Evolutionary conservation across 2,797 vertebrate species (phyloP).

Genomic region (Sus cebifrons): DNA sequence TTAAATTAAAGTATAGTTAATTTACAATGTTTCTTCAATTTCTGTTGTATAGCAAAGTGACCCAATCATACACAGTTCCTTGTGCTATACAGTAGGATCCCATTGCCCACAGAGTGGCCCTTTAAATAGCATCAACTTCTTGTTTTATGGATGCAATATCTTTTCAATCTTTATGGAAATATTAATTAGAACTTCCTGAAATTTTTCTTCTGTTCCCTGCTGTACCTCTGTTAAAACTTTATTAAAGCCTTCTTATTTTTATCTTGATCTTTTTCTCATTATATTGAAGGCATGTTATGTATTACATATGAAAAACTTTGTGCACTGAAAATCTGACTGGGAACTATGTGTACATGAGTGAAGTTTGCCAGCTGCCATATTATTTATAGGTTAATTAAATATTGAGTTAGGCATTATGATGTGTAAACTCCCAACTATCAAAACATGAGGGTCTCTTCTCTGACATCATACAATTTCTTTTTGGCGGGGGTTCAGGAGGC

Average conservation of each 20-base stretch:
- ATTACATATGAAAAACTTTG: not conserved
- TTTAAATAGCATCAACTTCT: not conserved
- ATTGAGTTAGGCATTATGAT: not conserved
- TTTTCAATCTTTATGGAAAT: constrained; percentile 59
- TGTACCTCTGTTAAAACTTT: constrained; percentile 36
- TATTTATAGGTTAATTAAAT: constrained; percentile 10
- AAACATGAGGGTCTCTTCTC: not conserved
- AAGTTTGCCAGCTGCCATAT: not conserved
- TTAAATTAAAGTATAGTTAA: too few relatives aligned
- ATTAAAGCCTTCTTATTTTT: constrained; percentile 43
- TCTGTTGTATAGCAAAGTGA: too few relatives aligned
- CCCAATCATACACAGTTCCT: too few relatives aligned
- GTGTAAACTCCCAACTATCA: constrained; percentile 47
- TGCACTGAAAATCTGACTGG: not conserved
- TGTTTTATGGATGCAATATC: constrained; percentile 6
- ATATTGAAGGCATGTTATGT: not conserved
- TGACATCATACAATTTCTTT: constrained; percentile 32
- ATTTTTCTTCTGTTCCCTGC: constrained; percentile 32
- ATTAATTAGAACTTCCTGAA: constrained; percentile 45
- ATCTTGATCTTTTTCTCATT: not conserved
- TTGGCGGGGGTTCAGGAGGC: too few relatives aligned
- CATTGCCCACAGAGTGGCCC: not conserved
- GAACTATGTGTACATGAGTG: not conserved
- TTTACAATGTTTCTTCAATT: too few relatives aligned
- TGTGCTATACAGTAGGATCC: too few relatives aligned